phyloP scores from a whole-genome alignment of 1,140 invertebrate genomes.

The Drosophila punjabiensis region DNA sequence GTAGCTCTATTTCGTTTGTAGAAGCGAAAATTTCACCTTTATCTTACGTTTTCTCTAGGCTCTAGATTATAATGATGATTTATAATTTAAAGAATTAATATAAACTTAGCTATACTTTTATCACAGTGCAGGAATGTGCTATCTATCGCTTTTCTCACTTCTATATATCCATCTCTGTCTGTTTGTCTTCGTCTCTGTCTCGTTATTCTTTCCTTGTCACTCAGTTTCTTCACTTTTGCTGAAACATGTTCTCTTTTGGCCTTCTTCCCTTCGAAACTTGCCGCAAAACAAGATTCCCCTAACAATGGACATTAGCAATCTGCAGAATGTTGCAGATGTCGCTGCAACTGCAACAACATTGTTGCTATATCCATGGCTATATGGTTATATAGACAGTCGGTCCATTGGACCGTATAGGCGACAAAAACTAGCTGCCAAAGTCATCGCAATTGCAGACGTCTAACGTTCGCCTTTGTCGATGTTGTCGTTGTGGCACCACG shows the following conservation, averaged over 20 bases:
- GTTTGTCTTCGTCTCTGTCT: neutral
- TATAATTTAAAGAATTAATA: too few relatives aligned
- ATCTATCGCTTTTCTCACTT: conserved; percentile 1
- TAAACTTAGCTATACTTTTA: neutral
- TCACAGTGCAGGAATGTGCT: conserved; percentile 30
- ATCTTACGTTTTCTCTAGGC: too few relatives aligned
- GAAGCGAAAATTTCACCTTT: too few relatives aligned
- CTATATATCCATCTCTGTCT: conserved; percentile 5
- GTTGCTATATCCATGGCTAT: conserved; percentile 26
- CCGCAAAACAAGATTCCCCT: conserved; percentile 68
- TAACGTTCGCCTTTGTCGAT: conserved; percentile 34
- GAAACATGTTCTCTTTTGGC: conserved; percentile 30
- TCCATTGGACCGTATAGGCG: conserved; percentile 36
- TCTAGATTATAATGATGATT: too few relatives aligned
- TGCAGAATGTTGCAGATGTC: conserved; percentile 61
- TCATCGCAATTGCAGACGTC: conserved; percentile 54
- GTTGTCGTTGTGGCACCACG: conserved; percentile 39
- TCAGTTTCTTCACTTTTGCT: conserved; percentile 43
- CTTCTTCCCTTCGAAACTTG: conserved; percentile 30
- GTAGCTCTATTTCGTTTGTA: neutral
- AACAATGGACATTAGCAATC: conserved; percentile 73
- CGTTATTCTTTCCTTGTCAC: neutral
- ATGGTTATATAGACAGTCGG: conserved; percentile 33
- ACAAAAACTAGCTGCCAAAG: conserved; percentile 56
- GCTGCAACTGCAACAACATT: conserved; percentile 39